Base-by-base conservation (phyloP, 2,797 vertebrate genomes). In the Cygnus olor region DNA sequence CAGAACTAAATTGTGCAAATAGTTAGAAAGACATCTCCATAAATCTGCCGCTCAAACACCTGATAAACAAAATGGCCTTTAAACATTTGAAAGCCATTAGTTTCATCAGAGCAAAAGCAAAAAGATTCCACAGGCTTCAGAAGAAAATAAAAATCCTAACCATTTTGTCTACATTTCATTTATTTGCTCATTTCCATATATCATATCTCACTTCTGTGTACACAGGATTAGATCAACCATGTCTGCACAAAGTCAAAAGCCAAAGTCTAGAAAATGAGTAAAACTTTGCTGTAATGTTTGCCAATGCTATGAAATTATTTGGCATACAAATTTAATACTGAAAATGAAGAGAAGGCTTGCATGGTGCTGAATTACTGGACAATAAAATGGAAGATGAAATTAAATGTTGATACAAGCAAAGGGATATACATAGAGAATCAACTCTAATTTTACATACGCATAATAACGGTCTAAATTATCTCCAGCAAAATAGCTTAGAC, bases 321-420 rank as follows among this genome's bases (percentile, higher is more conserved):
- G 71, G 63, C 61, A 49, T 38, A 25, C 82, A 89, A 61, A 81
- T 78, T 66, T 42, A 78, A 10, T 58, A 71, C 36, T 92, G 89
- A 85, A 70, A 85, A 45, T 65, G 88, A 95, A 45, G 88, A 94
- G 91, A 68, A 86, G 66, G 63, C 85, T 91, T 51, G 54, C 63
- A 36, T 79, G 82, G 61, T 72, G 77, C 88, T 80, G 57, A 78
- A 40, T 38, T 57, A 89, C 78, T 82, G 63, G 73, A 30, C 73
- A 88, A 78, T 61, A 79, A 91, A 74, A 84, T 56, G 49, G 82
- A 60, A 94, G 82, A 91, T 85, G 70, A 94, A 79, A 94, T 93
- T 93, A 94, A 93, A 90, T 86, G 82, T 66, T 95, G 95, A 91
- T 94, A 91, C 61, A 85, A 91, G 87, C 45, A 91, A 92, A 69